A percentile compares a stretch with the other conserved stretches of the same genome.
These are phyloP conservation scores for Tachuris rubrigastra DNA, from an alignment of 2,113 vertebrate genomes.

Conservation along the genomic window DNA sequence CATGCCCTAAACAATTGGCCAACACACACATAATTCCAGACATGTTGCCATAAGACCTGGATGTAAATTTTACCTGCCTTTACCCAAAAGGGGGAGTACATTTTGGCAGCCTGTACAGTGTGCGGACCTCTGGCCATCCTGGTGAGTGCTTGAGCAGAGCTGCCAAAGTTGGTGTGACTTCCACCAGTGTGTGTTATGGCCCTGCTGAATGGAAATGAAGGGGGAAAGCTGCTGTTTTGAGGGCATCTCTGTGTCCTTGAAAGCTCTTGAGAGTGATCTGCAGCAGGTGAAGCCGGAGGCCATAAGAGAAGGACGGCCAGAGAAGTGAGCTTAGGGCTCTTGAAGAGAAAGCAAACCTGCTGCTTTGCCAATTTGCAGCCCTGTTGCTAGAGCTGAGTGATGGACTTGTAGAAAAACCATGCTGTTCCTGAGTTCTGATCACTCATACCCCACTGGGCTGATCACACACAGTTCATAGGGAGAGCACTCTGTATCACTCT, in stretches of 20 bases:
- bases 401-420: not conserved
- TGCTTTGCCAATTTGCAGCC: not conserved
- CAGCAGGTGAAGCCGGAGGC: not conserved
- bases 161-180: not conserved
- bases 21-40: rapidly evolving
- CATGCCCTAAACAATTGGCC: not conserved
- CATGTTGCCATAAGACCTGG: not conserved
- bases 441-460: not conserved
- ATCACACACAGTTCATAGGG: not conserved
- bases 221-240: not conserved
- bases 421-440: not conserved
- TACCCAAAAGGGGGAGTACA: not conserved
- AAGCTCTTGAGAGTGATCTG: not conserved
- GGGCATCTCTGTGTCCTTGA: not conserved
- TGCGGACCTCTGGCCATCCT: not conserved
- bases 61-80: not conserved
- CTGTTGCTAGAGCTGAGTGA: not conserved
- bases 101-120: not conserved
- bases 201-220: not conserved
- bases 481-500: not conserved
- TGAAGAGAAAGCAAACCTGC: not conserved
- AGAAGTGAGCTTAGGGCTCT: not conserved
- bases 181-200: too few relatives aligned
- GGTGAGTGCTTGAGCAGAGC: not conserved
- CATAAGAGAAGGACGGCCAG: not conserved